Percentiles rank a stretch among this genome's conserved stretches.
phyloP scores from a whole-genome alignment of 2,797 vertebrate species.

The Morelia viridis region DNA sequence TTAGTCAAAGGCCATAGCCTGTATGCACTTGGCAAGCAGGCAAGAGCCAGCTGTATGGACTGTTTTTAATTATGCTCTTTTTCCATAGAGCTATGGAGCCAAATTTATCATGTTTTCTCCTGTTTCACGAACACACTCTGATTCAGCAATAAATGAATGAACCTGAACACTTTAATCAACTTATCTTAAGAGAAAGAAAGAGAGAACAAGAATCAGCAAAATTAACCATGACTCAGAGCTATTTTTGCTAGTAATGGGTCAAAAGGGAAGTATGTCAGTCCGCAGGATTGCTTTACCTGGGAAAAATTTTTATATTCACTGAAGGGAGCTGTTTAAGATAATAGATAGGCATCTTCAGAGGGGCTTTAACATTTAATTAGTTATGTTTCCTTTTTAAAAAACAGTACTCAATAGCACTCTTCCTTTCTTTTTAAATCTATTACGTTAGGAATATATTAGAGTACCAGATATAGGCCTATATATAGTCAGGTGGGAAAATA shows the following conservation, averaged over 20 bases:
- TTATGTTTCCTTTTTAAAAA: not conserved
- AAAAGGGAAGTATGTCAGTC: conserved; percentile 22
- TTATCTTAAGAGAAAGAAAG: conserved; percentile 47
- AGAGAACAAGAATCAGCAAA: conserved; percentile 50
- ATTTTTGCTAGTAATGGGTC: not conserved
- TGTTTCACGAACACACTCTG: conserved; percentile 66
- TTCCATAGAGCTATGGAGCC: conserved; percentile 47
- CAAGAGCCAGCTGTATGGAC: conserved; percentile 47
- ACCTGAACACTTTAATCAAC: conserved; percentile 58
- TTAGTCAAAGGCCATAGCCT: conserved; percentile 22
- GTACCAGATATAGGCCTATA: not conserved
- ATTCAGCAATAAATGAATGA: conserved; percentile 70
- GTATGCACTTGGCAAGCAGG: conserved; percentile 38
- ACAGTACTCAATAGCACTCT: not conserved
- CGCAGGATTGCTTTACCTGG: conserved; percentile 24
- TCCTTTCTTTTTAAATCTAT: not conserved
- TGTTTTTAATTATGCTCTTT: conserved; percentile 72
- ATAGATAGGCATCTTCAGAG: not conserved
- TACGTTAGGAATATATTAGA: not conserved
- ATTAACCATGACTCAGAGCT: conserved; percentile 59
- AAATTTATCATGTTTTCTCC: conserved; percentile 58
- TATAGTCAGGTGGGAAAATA: not conserved
- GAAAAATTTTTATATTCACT: not conserved
- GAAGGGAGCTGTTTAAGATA: not conserved
- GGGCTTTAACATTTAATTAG: not conserved